These are phyloP conservation scores for Aromia moschata DNA, from an alignment of 2,888 invertebrate species.

Conservation along the genomic window DNA sequence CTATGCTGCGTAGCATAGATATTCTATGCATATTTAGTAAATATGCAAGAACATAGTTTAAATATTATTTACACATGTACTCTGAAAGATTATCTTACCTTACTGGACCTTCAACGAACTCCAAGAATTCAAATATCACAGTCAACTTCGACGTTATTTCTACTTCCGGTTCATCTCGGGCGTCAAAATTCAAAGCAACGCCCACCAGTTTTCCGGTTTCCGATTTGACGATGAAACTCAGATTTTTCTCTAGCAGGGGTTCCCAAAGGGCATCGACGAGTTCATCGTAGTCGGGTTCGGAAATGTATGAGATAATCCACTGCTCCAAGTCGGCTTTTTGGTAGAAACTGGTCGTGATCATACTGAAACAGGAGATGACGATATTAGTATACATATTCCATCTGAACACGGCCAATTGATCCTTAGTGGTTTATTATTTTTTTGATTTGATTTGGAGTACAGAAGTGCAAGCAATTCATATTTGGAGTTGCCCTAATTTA, in stretches of 20 bases:
- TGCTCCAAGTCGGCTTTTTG: conserved; percentile 86
- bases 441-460: too few species aligned
- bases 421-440: too few species aligned
- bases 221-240: conserved; percentile 75
- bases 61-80: too few species aligned
- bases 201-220: conserved; percentile 71
- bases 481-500: too few species aligned
- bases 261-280: conserved; percentile 77
- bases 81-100: conserved; percentile 62
- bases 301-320: conserved; percentile 77
- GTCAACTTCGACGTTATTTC: conserved; percentile 74
- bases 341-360: conserved; percentile 86
- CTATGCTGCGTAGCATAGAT: too few species aligned
- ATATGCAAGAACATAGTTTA: too few species aligned
- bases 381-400: too few species aligned
- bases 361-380: conserved; percentile 65
- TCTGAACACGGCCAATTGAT: too few species aligned
- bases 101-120: conserved; percentile 78
- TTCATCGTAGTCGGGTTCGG: conserved; percentile 73
- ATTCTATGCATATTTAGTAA: too few species aligned
- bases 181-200: conserved; percentile 83
- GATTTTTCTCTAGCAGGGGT: conserved; percentile 72
- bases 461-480: too few species aligned
- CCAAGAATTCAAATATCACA: conserved; percentile 82
- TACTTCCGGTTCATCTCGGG: conserved; percentile 80